Evolutionary conservation across 2,888 invertebrate species (phyloP).

Genomic region (Chrysodeixis includens): DNA sequence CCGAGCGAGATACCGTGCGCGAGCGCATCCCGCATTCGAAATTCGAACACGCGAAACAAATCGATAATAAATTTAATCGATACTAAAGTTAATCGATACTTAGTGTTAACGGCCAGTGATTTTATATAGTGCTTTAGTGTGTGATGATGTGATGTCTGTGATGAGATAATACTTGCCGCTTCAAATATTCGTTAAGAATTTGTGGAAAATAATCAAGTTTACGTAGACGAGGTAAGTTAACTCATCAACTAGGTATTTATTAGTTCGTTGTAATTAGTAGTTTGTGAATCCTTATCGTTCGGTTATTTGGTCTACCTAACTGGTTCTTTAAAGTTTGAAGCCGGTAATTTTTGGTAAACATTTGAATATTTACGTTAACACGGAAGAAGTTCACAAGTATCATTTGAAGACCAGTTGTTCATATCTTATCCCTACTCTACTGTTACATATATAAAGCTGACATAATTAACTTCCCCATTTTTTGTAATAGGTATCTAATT

Average conservation of each 20-base stretch:
- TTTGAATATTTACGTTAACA: background rate
- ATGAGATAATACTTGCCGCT: constrained; percentile 30
- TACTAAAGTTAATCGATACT: constrained; percentile 26
- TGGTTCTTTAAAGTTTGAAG: background rate
- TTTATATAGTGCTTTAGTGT: constrained; percentile 9
- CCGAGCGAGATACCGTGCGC: constrained; percentile 74
- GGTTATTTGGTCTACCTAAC: background rate
- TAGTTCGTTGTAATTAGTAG: constrained; percentile 9
- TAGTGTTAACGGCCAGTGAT: constrained; percentile 36
- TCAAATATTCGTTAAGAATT: constrained; percentile 31
- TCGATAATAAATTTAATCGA: constrained; percentile 44
- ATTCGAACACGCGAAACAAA: constrained; percentile 55
- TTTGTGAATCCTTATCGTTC: background rate
- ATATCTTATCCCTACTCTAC: background rate
- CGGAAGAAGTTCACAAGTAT: background rate
- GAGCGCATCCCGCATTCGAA: constrained; percentile 67
- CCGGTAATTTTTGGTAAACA: background rate
- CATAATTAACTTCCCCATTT: too few relatives aligned
- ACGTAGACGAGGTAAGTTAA: constrained; percentile 37
- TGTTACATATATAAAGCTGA: too few relatives aligned
- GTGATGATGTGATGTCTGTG: constrained; percentile 19
- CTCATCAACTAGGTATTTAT: background rate
- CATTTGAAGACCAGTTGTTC: background rate
- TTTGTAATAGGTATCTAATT: too few relatives aligned
- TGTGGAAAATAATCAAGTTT: constrained; percentile 33